These are phyloP conservation scores for Ephialtes manifestator DNA, from an alignment of 2,888 invertebrate species.

Conservation along the genomic window DNA sequence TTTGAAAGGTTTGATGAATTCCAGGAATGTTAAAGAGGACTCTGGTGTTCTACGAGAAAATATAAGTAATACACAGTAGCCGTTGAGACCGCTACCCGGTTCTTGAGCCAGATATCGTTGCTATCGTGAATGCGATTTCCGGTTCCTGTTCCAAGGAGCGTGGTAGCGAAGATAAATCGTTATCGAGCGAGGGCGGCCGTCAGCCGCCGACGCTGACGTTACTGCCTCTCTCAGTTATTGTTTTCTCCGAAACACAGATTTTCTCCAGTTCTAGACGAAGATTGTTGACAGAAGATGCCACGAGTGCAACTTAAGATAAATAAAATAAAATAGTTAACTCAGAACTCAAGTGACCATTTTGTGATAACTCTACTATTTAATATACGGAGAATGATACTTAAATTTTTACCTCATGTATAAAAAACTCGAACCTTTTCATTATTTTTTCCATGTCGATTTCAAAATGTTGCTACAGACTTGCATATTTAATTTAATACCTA, in stretches of 20 bases:
- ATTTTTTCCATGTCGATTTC: too few relatives aligned
- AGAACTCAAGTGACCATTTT: not conserved
- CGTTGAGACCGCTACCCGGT: slow-evolving; percentile 58
- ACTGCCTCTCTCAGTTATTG: slow-evolving; percentile 48
- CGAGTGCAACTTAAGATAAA: slow-evolving; percentile 34
- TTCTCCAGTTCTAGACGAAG: slow-evolving; percentile 51
- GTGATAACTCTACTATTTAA: too few relatives aligned
- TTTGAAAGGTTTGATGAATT: slow-evolving; percentile 20
- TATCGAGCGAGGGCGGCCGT: slow-evolving; percentile 74
- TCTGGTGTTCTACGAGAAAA: slow-evolving; percentile 11
- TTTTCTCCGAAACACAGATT: slow-evolving; percentile 56
- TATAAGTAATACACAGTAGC: slow-evolving; percentile 29
- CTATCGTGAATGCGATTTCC: slow-evolving; percentile 81
- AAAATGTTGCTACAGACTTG: not conserved
- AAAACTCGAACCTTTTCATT: too few relatives aligned
- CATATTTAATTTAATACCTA: not conserved
- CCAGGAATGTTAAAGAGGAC: slow-evolving; percentile 15
- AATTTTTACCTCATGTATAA: too few relatives aligned
- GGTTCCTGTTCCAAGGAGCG: slow-evolving; percentile 84
- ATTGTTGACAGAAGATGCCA: slow-evolving; percentile 59
- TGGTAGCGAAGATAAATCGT: slow-evolving; percentile 82
- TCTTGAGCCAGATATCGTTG: slow-evolving; percentile 76
- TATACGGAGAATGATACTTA: too few relatives aligned
- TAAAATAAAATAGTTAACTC: slow-evolving; percentile 29
- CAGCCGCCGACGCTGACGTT: slow-evolving; percentile 61